A percentile compares a stretch with the other conserved stretches of the same genome.
phyloP scores from a whole-genome alignment of 2,888 invertebrate genomes.

The Metacarcinus magister region DNA sequence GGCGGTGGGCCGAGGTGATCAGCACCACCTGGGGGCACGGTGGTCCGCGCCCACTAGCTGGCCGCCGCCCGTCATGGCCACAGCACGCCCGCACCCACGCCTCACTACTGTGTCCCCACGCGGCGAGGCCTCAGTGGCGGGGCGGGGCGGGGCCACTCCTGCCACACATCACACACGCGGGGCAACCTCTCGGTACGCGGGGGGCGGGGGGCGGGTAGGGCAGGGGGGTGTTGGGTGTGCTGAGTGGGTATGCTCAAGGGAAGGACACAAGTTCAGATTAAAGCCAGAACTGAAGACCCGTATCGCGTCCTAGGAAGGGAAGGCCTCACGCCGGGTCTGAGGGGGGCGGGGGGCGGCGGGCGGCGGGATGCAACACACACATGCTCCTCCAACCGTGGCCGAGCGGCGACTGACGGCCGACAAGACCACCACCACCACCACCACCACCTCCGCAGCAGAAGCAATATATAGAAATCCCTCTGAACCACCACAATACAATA shows the following conservation, averaged over 20 bases:
- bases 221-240: not conserved
- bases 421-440: not conserved
- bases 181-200: not conserved
- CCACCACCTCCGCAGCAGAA: not conserved
- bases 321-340: not conserved
- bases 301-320: not conserved
- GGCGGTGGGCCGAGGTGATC: not conserved
- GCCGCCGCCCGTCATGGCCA: not conserved
- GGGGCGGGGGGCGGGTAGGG: not conserved
- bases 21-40: not conserved
- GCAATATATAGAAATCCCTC: not conserved
- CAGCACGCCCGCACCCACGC: constrained; percentile 20
- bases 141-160: constrained; percentile 29
- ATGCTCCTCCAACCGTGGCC: not conserved
- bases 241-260: too few relatives aligned
- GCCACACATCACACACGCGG: not conserved
- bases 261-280: not conserved
- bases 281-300: not conserved
- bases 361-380: not conserved
- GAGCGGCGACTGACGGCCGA: not conserved
- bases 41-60: not conserved
- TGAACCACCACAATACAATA: constrained; percentile 18
- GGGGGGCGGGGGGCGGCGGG: not conserved
- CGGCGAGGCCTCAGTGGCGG: not conserved
- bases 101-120: not conserved